Conservation (phyloP, 2,888 invertebrate species). For the Cephus pulcher region DNA sequence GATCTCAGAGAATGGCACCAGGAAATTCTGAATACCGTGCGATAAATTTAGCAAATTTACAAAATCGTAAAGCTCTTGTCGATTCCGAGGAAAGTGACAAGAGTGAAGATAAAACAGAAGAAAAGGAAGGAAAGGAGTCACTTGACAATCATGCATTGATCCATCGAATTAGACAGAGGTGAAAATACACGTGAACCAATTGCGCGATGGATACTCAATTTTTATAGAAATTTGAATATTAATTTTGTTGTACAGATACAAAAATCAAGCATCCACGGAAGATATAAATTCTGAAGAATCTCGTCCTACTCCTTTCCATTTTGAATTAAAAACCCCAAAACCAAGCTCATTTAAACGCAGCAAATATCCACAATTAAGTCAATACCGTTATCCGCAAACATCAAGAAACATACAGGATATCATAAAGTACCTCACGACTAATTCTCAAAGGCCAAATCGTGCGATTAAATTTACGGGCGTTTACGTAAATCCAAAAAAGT, state of each 20-base stretch:
- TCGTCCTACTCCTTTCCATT: slow-evolving; percentile 70
- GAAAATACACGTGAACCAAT: not conserved
- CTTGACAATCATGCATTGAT: slow-evolving; percentile 59
- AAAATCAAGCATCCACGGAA: slow-evolving; percentile 44
- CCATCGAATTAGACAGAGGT: slow-evolving; percentile 58
- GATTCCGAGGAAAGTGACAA: slow-evolving; percentile 33
- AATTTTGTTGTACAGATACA: slow-evolving; percentile 34
- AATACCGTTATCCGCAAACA: slow-evolving; percentile 58
- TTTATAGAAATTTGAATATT: not conserved
- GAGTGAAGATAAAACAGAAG: slow-evolving; percentile 33
- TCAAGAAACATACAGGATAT: slow-evolving; percentile 65
- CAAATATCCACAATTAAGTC: slow-evolving; percentile 60
- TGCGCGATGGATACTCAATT: not conserved
- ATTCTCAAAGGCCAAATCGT: slow-evolving; percentile 44
- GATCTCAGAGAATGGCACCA: slow-evolving; percentile 16
- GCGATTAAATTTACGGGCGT: slow-evolving; percentile 64
- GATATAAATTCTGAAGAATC: slow-evolving; percentile 58
- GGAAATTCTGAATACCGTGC: slow-evolving; percentile 39
- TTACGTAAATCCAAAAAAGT: slow-evolving; percentile 61
- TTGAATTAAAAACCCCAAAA: slow-evolving; percentile 56
- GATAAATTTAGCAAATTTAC: slow-evolving; percentile 54
- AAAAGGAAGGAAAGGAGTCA: slow-evolving; percentile 45
- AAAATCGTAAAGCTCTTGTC: slow-evolving; percentile 43
- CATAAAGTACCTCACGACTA: slow-evolving; percentile 58
- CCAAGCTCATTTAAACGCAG: slow-evolving; percentile 54